Evolutionary conservation across 2,113 vertebrate species (phyloP).

Genomic region (Buteo buteo): DNA sequence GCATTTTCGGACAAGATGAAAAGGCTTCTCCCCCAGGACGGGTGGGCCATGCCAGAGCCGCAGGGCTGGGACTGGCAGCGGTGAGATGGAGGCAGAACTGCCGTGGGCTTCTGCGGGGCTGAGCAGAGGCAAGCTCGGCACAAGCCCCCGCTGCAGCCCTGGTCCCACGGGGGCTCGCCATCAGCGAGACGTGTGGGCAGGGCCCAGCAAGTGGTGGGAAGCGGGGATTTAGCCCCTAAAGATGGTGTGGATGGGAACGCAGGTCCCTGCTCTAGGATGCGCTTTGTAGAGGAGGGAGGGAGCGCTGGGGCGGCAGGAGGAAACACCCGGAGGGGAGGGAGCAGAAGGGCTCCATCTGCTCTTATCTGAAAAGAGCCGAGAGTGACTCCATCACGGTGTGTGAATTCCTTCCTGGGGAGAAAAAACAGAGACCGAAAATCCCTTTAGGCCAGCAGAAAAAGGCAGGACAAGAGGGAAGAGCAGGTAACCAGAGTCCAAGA

Average conservation of each 20-base stretch:
- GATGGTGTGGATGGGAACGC: fast-evolving
- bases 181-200: fast-evolving
- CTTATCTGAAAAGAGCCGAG: background rate
- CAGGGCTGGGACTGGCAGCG: fast-evolving
- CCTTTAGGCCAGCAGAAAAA: background rate
- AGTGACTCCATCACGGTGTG: background rate
- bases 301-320: background rate
- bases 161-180: fast-evolving
- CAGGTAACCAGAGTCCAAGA: background rate
- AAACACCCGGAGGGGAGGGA: background rate
- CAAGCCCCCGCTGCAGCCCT: fast-evolving
- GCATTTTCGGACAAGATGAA: fast-evolving
- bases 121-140: fast-evolving
- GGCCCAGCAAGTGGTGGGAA: background rate
- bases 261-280: background rate
- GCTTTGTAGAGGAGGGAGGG: background rate
- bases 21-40: background rate
- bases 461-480: background rate
- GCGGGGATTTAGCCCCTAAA: background rate
- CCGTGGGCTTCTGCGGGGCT: background rate
- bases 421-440: background rate
- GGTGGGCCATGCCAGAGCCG: fast-evolving
- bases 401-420: background rate
- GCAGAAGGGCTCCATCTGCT: constrained; percentile 28
- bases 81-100: background rate